Percentiles rank a stretch among this genome's conserved stretches.
Conservation (phyloP, 2,113 vertebrate genomes). For the Rhinolophus sinicus region DNA sequence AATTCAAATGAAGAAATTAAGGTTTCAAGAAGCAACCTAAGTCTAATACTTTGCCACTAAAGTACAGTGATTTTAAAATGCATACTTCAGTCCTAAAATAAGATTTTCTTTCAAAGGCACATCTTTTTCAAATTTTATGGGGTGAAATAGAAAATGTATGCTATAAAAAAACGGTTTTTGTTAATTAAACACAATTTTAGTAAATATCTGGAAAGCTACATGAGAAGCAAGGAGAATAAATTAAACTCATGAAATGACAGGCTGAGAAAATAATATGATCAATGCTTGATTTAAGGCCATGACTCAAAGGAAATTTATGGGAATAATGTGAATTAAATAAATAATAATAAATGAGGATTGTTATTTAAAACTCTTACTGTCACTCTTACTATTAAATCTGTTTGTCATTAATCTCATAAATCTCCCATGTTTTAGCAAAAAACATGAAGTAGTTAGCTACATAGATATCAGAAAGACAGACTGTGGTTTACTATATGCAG, state of each 20-base stretch:
- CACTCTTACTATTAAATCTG: neutral
- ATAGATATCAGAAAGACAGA: neutral
- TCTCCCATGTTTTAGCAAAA: neutral
- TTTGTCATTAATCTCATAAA: neutral
- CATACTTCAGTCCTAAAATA: neutral
- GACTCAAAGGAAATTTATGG: neutral
- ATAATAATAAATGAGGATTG: neutral
- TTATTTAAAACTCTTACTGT: neutral
- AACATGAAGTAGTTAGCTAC: neutral
- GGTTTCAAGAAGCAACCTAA: neutral
- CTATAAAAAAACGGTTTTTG: conserved; percentile 34
- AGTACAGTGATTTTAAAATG: neutral
- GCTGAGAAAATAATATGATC: neutral
- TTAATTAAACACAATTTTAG: neutral
- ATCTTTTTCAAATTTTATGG: neutral
- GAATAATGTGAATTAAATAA: neutral
- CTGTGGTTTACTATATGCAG: neutral
- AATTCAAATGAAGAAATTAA: neutral
- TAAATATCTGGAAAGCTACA: conserved; percentile 1
- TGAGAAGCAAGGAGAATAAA: conserved; percentile 1
- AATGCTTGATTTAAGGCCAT: neutral
- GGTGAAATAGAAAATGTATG: conserved; percentile 31
- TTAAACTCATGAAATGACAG: conserved; percentile 10
- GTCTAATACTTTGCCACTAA: neutral
- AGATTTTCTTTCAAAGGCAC: neutral